A percentile compares a stretch with the other conserved stretches of the same genome.
phyloP scores from a whole-genome alignment of 2,888 invertebrate species.

The Orthonychiurus folsomi region DNA sequence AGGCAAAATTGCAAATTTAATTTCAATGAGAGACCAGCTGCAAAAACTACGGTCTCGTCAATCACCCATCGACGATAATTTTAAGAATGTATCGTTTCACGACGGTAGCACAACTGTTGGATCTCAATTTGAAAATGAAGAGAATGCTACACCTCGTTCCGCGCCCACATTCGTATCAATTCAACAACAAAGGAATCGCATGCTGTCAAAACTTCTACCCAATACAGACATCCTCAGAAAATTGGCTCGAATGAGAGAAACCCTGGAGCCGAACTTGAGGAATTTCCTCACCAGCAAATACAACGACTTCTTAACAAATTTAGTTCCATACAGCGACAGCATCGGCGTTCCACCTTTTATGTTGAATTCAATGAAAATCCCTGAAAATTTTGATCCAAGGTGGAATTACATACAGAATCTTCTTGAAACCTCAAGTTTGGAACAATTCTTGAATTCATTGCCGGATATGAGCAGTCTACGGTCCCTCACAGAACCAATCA shows the following conservation, averaged over 20 bases:
- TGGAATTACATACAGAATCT: slow-evolving; percentile 35
- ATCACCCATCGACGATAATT: not conserved
- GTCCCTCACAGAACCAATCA: slow-evolving; percentile 10
- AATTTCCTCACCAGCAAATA: slow-evolving; percentile 33
- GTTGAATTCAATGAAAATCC: slow-evolving; percentile 37
- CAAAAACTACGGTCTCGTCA: slow-evolving; percentile 1
- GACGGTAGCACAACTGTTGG: no score
- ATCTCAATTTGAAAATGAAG: no score
- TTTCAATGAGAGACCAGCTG: slow-evolving; percentile 23
- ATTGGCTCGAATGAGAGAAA: slow-evolving; percentile 23
- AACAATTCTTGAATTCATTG: slow-evolving; percentile 15
- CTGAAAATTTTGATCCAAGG: slow-evolving; percentile 32
- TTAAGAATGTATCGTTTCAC: no score
- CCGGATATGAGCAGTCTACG: slow-evolving; percentile 16
- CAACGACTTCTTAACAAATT: slow-evolving; percentile 33
- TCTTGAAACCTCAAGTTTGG: slow-evolving; percentile 18
- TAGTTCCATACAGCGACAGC: slow-evolving; percentile 35
- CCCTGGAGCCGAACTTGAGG: slow-evolving; percentile 32
- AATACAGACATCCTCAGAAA: slow-evolving; percentile 16
- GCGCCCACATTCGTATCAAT: not conserved
- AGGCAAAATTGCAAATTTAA: slow-evolving; percentile 26
- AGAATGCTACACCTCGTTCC: not conserved
- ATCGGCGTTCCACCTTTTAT: slow-evolving; percentile 35
- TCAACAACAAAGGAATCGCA: slow-evolving; percentile 9
- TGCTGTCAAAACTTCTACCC: slow-evolving; percentile 16